phyloP scores from a whole-genome alignment of 2,113 vertebrate genomes.

The Leptobrachium ailaonicum region DNA sequence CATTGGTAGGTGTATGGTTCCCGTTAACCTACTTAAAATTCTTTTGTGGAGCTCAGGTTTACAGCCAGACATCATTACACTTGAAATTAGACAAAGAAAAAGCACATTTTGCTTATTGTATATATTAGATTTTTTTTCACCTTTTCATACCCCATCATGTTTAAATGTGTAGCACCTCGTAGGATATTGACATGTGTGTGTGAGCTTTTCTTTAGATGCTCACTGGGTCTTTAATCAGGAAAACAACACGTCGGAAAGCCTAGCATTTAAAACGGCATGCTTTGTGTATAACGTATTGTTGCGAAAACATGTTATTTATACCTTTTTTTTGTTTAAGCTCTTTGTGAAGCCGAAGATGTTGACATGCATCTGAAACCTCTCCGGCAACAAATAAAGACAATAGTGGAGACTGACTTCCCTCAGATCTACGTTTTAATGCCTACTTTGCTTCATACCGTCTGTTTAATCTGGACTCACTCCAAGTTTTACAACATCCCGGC shows the following conservation, averaged over 20 bases:
- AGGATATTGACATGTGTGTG: too few species aligned
- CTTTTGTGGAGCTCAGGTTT: too few species aligned
- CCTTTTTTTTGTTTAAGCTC: conserved; percentile 58
- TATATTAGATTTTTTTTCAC: too few species aligned
- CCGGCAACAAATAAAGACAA: conserved; percentile 58
- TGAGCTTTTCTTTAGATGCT: neutral
- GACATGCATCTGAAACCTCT: conserved; percentile 73
- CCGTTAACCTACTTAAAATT: neutral
- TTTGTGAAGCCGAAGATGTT: conserved; percentile 71
- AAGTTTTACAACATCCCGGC: conserved; percentile 66
- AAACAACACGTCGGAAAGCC: neutral
- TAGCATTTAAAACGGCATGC: neutral
- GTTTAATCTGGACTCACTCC: conserved; percentile 76
- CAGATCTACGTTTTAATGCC: conserved; percentile 55
- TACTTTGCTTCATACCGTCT: conserved; percentile 73
- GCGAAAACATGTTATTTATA: neutral
- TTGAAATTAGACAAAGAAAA: too few species aligned
- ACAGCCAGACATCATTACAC: too few species aligned
- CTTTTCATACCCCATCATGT: too few species aligned
- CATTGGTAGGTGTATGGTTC: conserved; percentile 1
- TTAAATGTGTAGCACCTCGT: too few species aligned
- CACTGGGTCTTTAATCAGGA: neutral
- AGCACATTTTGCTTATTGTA: too few species aligned
- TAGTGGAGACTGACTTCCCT: conserved; percentile 69
- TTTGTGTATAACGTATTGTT: neutral